Percentiles rank a stretch among this genome's conserved stretches.
phyloP scores from a whole-genome alignment of 2,113 vertebrate species.

The Amblyopsis rosae region DNA sequence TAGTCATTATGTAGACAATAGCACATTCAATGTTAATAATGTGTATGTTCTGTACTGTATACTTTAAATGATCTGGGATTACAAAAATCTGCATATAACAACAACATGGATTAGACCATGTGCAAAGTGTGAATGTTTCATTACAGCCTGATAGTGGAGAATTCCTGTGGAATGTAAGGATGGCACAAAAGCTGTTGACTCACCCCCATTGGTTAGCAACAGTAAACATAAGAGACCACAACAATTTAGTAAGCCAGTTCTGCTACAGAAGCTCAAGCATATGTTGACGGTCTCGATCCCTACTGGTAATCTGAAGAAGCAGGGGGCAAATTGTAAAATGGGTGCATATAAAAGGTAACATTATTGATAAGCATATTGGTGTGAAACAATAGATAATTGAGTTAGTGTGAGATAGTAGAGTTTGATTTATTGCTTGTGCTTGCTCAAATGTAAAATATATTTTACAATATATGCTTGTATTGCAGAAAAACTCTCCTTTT shows the following conservation, averaged over 20 bases:
- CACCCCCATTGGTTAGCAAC: constrained; percentile 52
- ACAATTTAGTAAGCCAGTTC: constrained; percentile 28
- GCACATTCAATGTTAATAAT: neutral
- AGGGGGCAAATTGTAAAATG: constrained; percentile 43
- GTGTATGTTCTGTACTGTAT: neutral
- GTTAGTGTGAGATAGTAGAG: too few species aligned
- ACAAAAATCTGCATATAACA: neutral
- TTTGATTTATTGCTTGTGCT: neutral
- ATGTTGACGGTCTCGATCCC: constrained; percentile 13
- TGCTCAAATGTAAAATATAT: neutral
- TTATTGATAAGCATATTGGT: neutral
- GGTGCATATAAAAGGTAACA: constrained; percentile 52
- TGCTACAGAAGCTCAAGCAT: constrained; percentile 11
- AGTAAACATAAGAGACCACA: constrained; percentile 45
- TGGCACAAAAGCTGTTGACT: constrained; percentile 53
- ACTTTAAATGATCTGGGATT: neutral
- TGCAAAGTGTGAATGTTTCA: constrained; percentile 4
- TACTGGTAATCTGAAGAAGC: constrained; percentile 15
- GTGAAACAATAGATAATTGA: constrained; percentile 1
- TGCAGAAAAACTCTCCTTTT: constrained; percentile 56
- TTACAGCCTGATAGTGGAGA: constrained; percentile 24
- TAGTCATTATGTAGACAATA: neutral
- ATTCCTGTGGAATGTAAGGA: constrained; percentile 36
- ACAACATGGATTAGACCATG: neutral
- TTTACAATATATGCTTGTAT: constrained; percentile 25